These are phyloP conservation scores for Isaurus tuberculatus DNA, from an alignment of 92 coral and sea anemone genomes.

Conservation along the genomic window DNA sequence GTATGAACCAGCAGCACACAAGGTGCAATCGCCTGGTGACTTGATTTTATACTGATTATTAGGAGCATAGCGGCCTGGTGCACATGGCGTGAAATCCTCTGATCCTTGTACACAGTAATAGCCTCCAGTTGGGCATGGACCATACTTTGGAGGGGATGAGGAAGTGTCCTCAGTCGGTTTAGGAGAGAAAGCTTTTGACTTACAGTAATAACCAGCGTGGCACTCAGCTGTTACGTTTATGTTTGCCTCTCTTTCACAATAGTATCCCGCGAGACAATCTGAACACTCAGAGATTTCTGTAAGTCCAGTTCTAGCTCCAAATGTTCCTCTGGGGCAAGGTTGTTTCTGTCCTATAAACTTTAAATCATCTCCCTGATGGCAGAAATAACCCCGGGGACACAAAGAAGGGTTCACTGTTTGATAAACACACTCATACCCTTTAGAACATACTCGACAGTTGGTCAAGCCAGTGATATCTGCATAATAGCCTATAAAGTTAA, in stretches of 20 bases:
- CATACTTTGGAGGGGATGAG: slow-evolving; percentile 64
- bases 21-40: slow-evolving; percentile 74
- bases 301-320: slow-evolving; percentile 79
- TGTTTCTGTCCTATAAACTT: slow-evolving; percentile 67
- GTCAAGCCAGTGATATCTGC: slow-evolving; percentile 80
- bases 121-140: slow-evolving; percentile 92
- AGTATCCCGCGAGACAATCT: slow-evolving; percentile 82
- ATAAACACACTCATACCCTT: slow-evolving; percentile 78
- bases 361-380: slow-evolving; percentile 66
- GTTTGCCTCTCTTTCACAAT: slow-evolving; percentile 72
- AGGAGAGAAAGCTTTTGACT: slow-evolving; percentile 59
- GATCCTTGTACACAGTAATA: slow-evolving; percentile 81
- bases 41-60: slow-evolving; percentile 61
- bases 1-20: slow-evolving; percentile 82
- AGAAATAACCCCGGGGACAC: slow-evolving; percentile 89
- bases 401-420: slow-evolving; percentile 71
- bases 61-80: slow-evolving; percentile 87
- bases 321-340: slow-evolving; percentile 91
- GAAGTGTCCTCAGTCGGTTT: slow-evolving; percentile 68
- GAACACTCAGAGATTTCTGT: slow-evolving; percentile 67
- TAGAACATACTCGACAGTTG: slow-evolving; percentile 70
- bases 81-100: slow-evolving; percentile 69
- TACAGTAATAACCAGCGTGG: slow-evolving; percentile 86
- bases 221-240: slow-evolving; percentile 78
- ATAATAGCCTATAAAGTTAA: slow-evolving; percentile 63